A percentile compares a stretch with the other conserved stretches of the same genome.
Conservation (phyloP, 2,888 invertebrate species). For the Tipula vernalis region DNA sequence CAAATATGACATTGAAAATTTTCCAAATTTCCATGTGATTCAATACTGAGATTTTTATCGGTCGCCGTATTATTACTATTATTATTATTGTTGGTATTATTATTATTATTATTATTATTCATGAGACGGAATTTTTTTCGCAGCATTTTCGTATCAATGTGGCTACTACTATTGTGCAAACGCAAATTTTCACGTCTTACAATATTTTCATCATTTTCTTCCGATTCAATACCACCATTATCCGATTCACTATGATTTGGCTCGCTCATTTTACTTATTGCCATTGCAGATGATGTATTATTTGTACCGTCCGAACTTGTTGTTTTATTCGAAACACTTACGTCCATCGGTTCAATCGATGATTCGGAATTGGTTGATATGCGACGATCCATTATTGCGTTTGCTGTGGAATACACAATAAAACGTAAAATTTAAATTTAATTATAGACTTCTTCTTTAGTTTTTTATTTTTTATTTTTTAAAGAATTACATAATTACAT, state of each 20-base stretch:
- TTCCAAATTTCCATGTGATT: constrained; percentile 44
- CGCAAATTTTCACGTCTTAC: constrained; percentile 14
- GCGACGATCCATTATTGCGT: constrained; percentile 28
- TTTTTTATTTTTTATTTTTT: background rate
- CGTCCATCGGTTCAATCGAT: constrained; percentile 33
- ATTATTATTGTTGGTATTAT: constrained; percentile 13
- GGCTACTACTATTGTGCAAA: constrained; percentile 6
- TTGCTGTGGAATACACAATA: background rate
- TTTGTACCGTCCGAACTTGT: background rate
- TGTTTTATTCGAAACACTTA: constrained; percentile 30
- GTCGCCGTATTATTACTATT: constrained; percentile 17
- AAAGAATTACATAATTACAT: background rate
- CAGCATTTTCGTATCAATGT: constrained; percentile 21
- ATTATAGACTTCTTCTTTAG: background rate
- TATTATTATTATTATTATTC: background rate
- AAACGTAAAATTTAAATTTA: background rate
- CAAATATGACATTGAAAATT: constrained; percentile 37
- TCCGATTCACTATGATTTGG: constrained; percentile 16
- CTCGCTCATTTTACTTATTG: constrained; percentile 11
- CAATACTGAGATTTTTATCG: constrained; percentile 26
- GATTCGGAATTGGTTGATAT: constrained; percentile 32
- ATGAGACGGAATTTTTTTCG: constrained; percentile 33
- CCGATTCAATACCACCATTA: constrained; percentile 17
- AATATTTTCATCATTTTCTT: constrained; percentile 16
- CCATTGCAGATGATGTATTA: constrained; percentile 13